Base-by-base conservation (phyloP, 2,888 invertebrate genomes). In the Papilio protenor region DNA sequence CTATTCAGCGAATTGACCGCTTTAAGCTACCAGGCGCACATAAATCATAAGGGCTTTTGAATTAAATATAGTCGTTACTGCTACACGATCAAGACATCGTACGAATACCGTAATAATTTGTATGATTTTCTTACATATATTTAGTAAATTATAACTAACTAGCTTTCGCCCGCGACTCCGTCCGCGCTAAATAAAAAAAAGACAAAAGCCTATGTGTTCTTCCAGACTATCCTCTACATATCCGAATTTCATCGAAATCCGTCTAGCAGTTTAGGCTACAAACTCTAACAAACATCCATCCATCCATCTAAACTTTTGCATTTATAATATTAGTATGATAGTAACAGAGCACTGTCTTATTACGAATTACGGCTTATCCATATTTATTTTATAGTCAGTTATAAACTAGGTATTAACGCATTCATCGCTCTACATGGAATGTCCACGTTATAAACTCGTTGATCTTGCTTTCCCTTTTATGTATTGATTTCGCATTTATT, bases 31-130 rank as follows among this genome's bases (percentile, higher is more conserved):
- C 66, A 78, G 75, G 78, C 75, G 75, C 10, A 45, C 72, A 73
- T 78, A 75, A 78, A 75, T 78, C 78, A 78, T 73, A 75, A 33
- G 66, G 80, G 79, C 79, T 81, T 80, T 80, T 75, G 77, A 81
- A 81, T 82, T 81, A 82, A 16, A 78, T 78, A 75, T 75, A 75
- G 74, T 27, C 27, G 1, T 71, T 40, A 12, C 18, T 55, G 21
- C 12, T 21, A 27, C 6, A 18, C 59, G 74, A 75, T 75, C 52
- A 78, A 75, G 71, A 71, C 73, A 77, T 77, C 73, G 33, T n/a
- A 14, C 27, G 47, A 21, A 23, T 71, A 18, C 23, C 18, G 27
- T 27, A 18, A 27, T 47, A 18, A 27, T 27, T 33, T 27, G 16
- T 72, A 18, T 16, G 27, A 55, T 47, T 70, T 40, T 49, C 47